A percentile compares a stretch with the other conserved stretches of the same genome.
phyloP scores from a whole-genome alignment of 2,113 vertebrate species.

The Percina caprodes region DNA sequence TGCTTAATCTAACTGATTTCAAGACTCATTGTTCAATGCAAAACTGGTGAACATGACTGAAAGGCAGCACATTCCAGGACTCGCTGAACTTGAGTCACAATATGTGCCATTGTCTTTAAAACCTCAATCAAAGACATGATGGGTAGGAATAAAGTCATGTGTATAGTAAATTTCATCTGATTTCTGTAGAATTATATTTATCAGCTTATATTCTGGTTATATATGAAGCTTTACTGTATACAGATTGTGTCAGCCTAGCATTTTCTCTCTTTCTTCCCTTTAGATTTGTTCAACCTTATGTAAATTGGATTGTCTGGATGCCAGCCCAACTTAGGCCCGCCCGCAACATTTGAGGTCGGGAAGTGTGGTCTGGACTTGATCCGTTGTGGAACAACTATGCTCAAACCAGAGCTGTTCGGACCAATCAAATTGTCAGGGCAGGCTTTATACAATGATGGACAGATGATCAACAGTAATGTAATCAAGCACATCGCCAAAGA shows the following conservation, averaged over 20 bases:
- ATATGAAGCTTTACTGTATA: not conserved
- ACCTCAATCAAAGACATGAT: not conserved
- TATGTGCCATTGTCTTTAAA: not conserved
- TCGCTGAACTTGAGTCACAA: constrained; percentile 15
- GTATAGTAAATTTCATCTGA: not conserved
- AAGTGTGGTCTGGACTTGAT: too few species aligned
- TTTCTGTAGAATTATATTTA: not conserved
- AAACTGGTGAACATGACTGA: not conserved
- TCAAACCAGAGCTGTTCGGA: too few species aligned
- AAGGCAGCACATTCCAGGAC: not conserved
- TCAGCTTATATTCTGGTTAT: not conserved
- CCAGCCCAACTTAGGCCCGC: too few species aligned
- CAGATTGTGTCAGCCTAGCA: not conserved
- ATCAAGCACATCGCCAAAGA: too few species aligned
- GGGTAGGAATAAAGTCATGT: not conserved
- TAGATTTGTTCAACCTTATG: not conserved
- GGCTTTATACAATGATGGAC: too few species aligned
- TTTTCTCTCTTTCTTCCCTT: not conserved
- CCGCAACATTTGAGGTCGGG: too few species aligned
- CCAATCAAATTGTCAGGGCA: too few species aligned
- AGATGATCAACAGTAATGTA: too few species aligned
- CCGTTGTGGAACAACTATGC: too few species aligned
- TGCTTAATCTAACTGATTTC: constrained; percentile 75
- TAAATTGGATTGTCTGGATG: not conserved
- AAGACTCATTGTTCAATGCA: constrained; percentile 55